A percentile compares a stretch with the other conserved stretches of the same genome.
Evolutionary conservation across 2,797 vertebrate genomes (phyloP).

Genomic region (Enteromius unitaeniatus): DNA sequence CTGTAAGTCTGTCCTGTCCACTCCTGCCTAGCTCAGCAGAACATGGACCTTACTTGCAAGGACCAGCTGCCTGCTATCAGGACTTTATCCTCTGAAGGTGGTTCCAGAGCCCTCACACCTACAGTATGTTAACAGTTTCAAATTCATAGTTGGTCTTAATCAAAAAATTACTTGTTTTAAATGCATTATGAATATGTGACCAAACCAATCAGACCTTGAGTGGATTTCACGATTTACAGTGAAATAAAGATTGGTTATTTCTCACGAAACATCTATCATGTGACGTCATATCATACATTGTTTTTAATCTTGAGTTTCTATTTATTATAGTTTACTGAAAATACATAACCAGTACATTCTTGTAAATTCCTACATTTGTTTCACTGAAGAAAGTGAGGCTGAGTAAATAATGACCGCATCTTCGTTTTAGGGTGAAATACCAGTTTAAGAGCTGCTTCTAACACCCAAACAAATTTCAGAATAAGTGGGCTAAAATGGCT

Average conservation of each 20-base stretch:
- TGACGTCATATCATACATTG: background rate
- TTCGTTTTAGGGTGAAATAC: background rate
- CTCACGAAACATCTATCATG: background rate
- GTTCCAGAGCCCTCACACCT: background rate
- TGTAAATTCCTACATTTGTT: background rate
- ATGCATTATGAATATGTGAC: background rate
- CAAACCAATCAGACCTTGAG: background rate
- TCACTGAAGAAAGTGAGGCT: background rate
- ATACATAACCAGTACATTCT: background rate
- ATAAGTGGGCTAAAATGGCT: constrained; percentile 73
- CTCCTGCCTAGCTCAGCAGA: constrained; percentile 52
- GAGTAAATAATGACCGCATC: background rate
- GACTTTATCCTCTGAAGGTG: constrained; percentile 24
- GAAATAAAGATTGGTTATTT: background rate
- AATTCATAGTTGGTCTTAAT: background rate
- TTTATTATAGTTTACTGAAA: background rate
- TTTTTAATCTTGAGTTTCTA: background rate
- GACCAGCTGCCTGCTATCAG: constrained; percentile 58
- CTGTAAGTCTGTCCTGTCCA: constrained; percentile 57
- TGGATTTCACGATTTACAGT: background rate
- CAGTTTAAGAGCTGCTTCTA: background rate
- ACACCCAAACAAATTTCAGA: background rate
- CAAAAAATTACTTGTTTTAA: background rate
- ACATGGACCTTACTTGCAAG: constrained; percentile 30
- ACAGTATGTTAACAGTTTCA: background rate